These are phyloP conservation scores for Pseudococcus jackbeardsleyi DNA, from an alignment of 2,888 invertebrate species.

Conservation along the genomic window DNA sequence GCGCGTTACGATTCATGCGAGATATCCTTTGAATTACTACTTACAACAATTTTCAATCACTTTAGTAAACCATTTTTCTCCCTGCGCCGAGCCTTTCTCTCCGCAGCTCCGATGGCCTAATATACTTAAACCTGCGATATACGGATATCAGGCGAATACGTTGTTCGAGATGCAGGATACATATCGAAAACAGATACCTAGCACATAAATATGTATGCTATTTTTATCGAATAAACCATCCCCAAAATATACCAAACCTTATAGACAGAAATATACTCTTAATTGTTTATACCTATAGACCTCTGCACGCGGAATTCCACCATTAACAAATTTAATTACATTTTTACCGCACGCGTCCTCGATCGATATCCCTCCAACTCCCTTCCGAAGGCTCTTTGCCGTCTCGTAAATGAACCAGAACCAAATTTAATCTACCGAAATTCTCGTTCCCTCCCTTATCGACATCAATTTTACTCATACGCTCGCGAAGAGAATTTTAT, in stretches of 20 bases:
- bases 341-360: neutral
- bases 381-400: neutral
- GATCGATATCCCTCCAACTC: neutral
- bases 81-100: neutral
- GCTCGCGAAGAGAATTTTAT: neutral
- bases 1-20: slow-evolving; percentile 54
- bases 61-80: slow-evolving; percentile 56
- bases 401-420: neutral
- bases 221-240: neutral
- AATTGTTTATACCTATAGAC: neutral
- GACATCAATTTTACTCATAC: neutral
- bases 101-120: neutral
- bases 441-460: neutral
- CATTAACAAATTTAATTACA: slow-evolving; percentile 9
- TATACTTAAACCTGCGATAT: neutral
- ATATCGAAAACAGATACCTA: too few species aligned
- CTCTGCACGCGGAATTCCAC: neutral
- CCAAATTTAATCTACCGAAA: slow-evolving; percentile 9
- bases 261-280: neutral
- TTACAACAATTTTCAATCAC: slow-evolving; percentile 63
- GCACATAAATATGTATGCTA: too few species aligned
- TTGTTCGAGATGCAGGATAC: too few species aligned
- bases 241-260: neutral
- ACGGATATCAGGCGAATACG: neutral
- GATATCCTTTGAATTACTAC: slow-evolving; percentile 61